Percentiles rank a stretch among this genome's conserved stretches.
Conservation (phyloP, 2,888 invertebrate genomes). For the Drosophila anomelani region DNA sequence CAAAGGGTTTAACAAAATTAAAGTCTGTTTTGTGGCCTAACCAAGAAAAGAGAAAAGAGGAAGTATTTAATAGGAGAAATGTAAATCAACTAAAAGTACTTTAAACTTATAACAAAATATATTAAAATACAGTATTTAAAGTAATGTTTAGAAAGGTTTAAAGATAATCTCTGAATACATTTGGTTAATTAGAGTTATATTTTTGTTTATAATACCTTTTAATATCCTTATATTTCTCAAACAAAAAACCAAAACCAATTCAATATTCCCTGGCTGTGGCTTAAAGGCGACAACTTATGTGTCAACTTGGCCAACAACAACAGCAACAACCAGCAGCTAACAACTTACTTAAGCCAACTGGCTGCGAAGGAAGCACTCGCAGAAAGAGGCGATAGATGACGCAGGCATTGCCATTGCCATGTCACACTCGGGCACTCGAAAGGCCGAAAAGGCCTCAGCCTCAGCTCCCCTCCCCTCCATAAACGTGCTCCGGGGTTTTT, state of each 20-base stretch:
- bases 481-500: slow-evolving; percentile 60
- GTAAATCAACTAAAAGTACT: neutral
- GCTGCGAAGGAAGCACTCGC: slow-evolving; percentile 30
- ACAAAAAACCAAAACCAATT: slow-evolving; percentile 29
- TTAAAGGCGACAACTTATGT: slow-evolving; percentile 76
- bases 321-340: slow-evolving; percentile 51
- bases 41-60: no score
- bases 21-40: neutral
- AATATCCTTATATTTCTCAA: neutral
- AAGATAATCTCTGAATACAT: no score
- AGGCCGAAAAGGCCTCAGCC: slow-evolving; percentile 60
- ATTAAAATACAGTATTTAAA: neutral
- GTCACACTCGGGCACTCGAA: slow-evolving; percentile 59
- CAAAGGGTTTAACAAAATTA: neutral
- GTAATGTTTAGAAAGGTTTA: no score
- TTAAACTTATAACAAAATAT: neutral
- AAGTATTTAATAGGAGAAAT: neutral
- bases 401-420: slow-evolving; percentile 60
- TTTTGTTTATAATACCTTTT: neutral
- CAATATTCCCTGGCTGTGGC: slow-evolving; percentile 61
- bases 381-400: slow-evolving; percentile 33
- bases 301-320: slow-evolving; percentile 43
- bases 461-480: slow-evolving; percentile 27
- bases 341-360: slow-evolving; percentile 74
- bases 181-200: no score